Evolutionary conservation across 2,797 vertebrate genomes (phyloP), one percentile per base, ranked within the genome.

Genomic region (Crocodylus rhombifer): DNA sequence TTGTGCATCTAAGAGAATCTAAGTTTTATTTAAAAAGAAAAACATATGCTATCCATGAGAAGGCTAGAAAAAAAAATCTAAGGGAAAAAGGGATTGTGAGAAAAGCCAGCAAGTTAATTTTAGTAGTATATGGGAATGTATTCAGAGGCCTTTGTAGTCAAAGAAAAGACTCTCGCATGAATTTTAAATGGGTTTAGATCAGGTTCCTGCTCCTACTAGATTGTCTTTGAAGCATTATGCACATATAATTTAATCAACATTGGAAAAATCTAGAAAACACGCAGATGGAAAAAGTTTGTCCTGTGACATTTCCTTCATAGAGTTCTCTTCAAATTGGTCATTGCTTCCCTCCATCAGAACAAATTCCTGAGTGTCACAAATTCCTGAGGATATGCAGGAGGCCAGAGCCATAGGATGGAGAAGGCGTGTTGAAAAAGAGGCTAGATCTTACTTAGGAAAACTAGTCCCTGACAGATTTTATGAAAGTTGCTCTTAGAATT

Each of bases 81-180:
- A 30, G 18, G 65, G n/a, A 20, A 67, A 67, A 30, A 33, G 65
- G 33, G 30, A 9, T 18, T 67, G 7, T 17, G 17, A 17, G 20
- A 10, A 67, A 67, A 67, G 5, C 5, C 9, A 20, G 65, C 18
- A 67, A 67, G 33, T 18, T 30, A 9, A n/a, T 67, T 26, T 18
- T 12, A 67, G 65, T 67, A 67, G 65, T 10, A 30, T 20, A 67
- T 42, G 42, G n/a, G 65, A 18, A 16, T 18, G 18, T 67, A 67
- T 12, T 30, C 64, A 67, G 20, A 20, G n/a, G 26, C n/a, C 65
- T 18, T 67, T n/a, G 65, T 51, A 55, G 23, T 33, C 28, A 63
- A 36, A 58, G 64, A n/a, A 69, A 63, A 3, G 2, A 21, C 25
- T 55, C 17, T 58, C 58, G 58, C 42, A 42, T 0, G 0, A 80